Percentiles rank a stretch among this genome's conserved stretches.
phyloP scores from a whole-genome alignment of 2,888 invertebrate genomes.

The Phengaris alcon region DNA sequence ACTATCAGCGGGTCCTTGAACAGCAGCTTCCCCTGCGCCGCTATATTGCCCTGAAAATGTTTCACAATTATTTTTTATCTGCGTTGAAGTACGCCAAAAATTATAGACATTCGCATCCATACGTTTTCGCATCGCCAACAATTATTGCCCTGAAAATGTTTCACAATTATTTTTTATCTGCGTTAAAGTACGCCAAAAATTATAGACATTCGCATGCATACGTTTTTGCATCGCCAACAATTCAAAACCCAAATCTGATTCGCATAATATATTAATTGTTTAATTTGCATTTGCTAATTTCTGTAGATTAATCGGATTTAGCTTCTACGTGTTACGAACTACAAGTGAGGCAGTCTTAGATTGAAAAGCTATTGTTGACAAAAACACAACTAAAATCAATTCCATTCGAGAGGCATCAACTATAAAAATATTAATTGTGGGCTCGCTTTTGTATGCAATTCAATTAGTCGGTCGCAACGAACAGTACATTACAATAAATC shows the following conservation, averaged over 20 bases:
- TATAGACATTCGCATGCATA: background rate
- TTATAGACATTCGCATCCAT: conserved; percentile 1
- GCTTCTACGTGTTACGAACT: background rate
- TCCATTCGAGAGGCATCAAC: background rate
- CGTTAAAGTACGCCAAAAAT: background rate
- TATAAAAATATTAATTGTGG: background rate
- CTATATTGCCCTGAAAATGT: conserved; percentile 92
- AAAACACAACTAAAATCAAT: background rate
- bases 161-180: conserved; percentile 2
- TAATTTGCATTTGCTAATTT: too few relatives aligned
- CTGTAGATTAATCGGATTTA: too few relatives aligned
- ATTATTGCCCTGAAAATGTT: conserved; percentile 88
- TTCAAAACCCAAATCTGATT: background rate
- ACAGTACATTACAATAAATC: conserved; percentile 20
- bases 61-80: conserved; percentile 4
- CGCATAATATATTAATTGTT: too few relatives aligned
- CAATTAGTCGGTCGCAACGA: conserved; percentile 9
- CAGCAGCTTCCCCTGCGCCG: conserved; percentile 96
- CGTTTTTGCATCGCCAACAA: background rate
- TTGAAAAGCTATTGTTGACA: background rate
- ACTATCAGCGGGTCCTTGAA: conserved; percentile 90
- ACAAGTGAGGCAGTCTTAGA: background rate
- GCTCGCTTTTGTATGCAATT: conserved; percentile 6
- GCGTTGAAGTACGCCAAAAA: background rate
- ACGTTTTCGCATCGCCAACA: background rate